Conservation (phyloP, 2,113 vertebrate genomes). For the Acrocephalus arundinaceus region DNA sequence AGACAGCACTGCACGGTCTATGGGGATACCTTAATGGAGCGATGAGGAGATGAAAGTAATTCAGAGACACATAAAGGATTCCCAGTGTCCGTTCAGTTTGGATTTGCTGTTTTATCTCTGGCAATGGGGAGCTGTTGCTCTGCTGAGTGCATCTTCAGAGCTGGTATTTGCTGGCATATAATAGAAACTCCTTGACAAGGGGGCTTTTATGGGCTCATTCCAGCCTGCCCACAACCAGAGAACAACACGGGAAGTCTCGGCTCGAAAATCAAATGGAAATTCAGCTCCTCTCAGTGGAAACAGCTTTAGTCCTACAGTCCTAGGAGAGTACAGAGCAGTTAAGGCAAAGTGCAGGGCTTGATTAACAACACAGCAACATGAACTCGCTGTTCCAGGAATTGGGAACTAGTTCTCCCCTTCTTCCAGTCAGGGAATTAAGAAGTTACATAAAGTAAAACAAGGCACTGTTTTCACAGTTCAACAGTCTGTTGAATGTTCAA, state of each 20-base stretch:
- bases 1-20: neutral
- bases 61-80: conserved; percentile 8
- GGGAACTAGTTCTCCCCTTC: neutral
- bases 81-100: neutral
- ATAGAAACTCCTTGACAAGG: neutral
- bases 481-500: neutral
- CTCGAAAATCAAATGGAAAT: neutral
- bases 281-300: neutral
- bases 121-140: neutral
- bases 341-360: neutral
- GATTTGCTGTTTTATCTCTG: neutral
- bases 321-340: neutral
- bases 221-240: neutral
- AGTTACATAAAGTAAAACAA: neutral
- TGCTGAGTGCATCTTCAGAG: neutral
- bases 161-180: neutral
- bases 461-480: neutral
- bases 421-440: neutral
- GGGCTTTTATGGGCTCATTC: neutral
- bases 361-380: neutral
- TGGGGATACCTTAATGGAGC: conserved; percentile 3
- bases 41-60: conserved; percentile 15
- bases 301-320: neutral
- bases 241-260: rapidly evolving
- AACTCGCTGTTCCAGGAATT: neutral